Base-by-base conservation (phyloP, 64 coral and sea anemone species). In the Exaiptasia diaphana region DNA sequence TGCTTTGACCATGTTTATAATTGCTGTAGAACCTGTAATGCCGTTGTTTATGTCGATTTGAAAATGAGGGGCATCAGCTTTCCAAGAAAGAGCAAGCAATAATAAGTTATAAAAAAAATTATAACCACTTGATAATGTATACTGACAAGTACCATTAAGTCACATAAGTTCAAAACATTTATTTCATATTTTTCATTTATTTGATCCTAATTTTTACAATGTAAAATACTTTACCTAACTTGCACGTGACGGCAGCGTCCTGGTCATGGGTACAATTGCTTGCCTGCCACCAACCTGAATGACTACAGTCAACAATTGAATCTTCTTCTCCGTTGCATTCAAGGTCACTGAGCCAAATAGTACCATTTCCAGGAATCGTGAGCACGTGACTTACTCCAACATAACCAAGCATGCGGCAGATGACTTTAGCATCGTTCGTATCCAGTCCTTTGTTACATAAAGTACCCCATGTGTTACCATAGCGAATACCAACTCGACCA, bases 1-100 rank as follows among this genome's bases (percentile, higher is more conserved):
- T 5, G 32, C 21, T 2, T 14, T 28, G 13, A 65, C 32, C 3
- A 4, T 5, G 30, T 35, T 65, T 65, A 35, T 65, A 20, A 15
- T n/a, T n/a, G n/a, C 61, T 26, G 61, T 65, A 18, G 61, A 65
- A 15, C 38, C 61, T 35, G 61, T n/a, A 35, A 65, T 65, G 21
- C 12, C 61, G 22, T 35, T 20, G 12, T 37, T 65, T 15, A 4
- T 18, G 20, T 5, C 1, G 12, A 65, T 65, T 65, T 65, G 28
- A 35, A 65, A 65, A 5, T 65, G 61, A 65, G 61, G 61, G 21
- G 61, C 61, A 3, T 37, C 61, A 65, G 61, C 61, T 65, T 55
- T 20, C 20, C 4, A 55, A 55, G 25, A 55, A 15, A 9, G 5
- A 3, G 18, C 18, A 55, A 55, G 7, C 52, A 55, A 18, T 3